phyloP scores from a whole-genome alignment of 2,888 invertebrate genomes.

The Drosophila paranaensis region DNA sequence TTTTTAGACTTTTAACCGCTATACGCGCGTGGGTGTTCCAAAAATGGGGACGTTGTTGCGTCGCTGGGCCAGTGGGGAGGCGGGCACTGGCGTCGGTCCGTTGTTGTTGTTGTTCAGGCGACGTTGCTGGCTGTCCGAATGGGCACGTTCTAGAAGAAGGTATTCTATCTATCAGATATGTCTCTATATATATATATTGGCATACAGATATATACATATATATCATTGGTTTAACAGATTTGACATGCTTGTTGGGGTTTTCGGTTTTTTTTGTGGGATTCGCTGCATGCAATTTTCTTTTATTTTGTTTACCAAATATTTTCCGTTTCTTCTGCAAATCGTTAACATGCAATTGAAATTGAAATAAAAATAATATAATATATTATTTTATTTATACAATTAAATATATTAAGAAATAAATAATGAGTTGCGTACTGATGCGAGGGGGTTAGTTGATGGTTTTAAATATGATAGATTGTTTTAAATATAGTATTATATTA shows the following conservation, averaged over 20 bases:
- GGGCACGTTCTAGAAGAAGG: slow-evolving; percentile 86
- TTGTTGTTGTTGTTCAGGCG: slow-evolving; percentile 73
- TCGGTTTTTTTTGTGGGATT: slow-evolving; percentile 18
- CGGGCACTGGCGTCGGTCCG: slow-evolving; percentile 64
- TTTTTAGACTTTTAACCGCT: slow-evolving; percentile 82
- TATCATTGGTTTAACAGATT: slow-evolving; percentile 45
- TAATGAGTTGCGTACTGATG: background rate
- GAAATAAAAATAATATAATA: slow-evolving; percentile 41
- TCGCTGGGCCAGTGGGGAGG: slow-evolving; percentile 78
- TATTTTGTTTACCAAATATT: slow-evolving; percentile 66
- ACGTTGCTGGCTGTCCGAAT: slow-evolving; percentile 86
- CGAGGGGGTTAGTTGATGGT: background rate
- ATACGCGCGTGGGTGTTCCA: slow-evolving; percentile 84
- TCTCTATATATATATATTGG: slow-evolving; percentile 34
- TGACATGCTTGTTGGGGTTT: slow-evolving; percentile 48
- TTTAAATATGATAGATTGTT: too few species aligned
- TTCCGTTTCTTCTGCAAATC: slow-evolving; percentile 69
- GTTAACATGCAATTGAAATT: slow-evolving; percentile 72
- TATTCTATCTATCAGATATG: slow-evolving; percentile 43
- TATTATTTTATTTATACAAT: slow-evolving; percentile 33
- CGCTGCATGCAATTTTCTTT: slow-evolving; percentile 52
- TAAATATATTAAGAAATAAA: slow-evolving; percentile 4
- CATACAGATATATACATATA: slow-evolving; percentile 22
- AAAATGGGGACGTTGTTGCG: slow-evolving; percentile 79
- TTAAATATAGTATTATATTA: too few species aligned